phyloP scores from a whole-genome alignment of 2,113 vertebrate genomes.

The Brachirus orientalis region DNA sequence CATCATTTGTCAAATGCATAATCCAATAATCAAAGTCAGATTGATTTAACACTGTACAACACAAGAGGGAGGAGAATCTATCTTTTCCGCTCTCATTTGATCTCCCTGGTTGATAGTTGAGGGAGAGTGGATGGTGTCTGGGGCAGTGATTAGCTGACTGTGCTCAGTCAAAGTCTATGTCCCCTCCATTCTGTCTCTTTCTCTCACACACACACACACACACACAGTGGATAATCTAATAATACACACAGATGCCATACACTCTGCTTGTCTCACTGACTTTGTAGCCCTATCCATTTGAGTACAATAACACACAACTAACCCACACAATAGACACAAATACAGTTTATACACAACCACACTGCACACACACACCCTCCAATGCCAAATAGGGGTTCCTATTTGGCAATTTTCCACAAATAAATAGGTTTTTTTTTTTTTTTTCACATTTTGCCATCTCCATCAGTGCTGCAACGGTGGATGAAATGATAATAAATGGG shows the following conservation, averaged over 20 bases:
- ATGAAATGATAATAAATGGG: slow-evolving; percentile 85
- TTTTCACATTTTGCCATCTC: slow-evolving; percentile 58
- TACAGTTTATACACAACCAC: neutral
- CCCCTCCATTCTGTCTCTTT: slow-evolving; percentile 43
- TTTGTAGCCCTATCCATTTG: slow-evolving; percentile 41
- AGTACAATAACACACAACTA: slow-evolving; percentile 14
- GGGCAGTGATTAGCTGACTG: slow-evolving; percentile 50
- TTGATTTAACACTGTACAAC: slow-evolving; percentile 30
- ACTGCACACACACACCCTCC: slow-evolving; percentile 20
- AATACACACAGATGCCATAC: slow-evolving; percentile 31
- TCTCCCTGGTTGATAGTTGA: slow-evolving; percentile 49
- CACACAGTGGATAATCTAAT: slow-evolving; percentile 53
- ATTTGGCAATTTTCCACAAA: slow-evolving; percentile 60
- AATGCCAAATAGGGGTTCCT: slow-evolving; percentile 26
- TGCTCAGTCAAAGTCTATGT: slow-evolving; percentile 29
- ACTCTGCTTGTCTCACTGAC: slow-evolving; percentile 53
- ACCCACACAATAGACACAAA: slow-evolving; percentile 6
- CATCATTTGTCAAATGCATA: slow-evolving; percentile 52
- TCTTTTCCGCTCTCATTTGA: slow-evolving; percentile 53
- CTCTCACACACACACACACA: slow-evolving; percentile 46
- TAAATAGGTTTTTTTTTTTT: slow-evolving; percentile 46
- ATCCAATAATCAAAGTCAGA: too few relatives aligned
- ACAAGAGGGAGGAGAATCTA: slow-evolving; percentile 34
- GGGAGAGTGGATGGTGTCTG: slow-evolving; percentile 42
- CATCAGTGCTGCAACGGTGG: slow-evolving; percentile 69